phyloP scores from a whole-genome alignment of 2,113 vertebrate genomes.

The Oryzias woworae region DNA sequence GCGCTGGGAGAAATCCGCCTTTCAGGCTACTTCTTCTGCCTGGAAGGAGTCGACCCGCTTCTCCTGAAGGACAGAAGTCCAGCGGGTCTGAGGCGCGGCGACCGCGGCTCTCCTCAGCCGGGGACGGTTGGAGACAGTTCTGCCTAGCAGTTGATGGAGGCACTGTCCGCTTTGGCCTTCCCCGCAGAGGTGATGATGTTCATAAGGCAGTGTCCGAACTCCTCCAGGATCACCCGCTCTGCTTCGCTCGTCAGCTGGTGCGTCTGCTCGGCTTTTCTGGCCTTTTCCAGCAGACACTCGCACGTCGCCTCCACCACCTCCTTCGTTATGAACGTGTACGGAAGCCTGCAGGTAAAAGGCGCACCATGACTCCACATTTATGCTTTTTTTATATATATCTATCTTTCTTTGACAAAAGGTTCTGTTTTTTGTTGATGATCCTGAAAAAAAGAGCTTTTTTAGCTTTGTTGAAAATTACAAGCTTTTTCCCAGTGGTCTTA shows the following conservation, averaged over 20 bases:
- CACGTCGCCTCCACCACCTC: slow-evolving; percentile 96
- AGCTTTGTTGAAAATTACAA: no score
- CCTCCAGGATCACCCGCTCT: slow-evolving; percentile 93
- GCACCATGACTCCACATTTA: neutral
- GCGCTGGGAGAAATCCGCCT: neutral
- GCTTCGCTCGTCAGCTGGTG: slow-evolving; percentile 86
- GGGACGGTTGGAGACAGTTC: slow-evolving; percentile 3
- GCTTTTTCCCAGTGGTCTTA: no score
- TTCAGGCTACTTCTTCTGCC: no score
- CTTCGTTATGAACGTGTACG: slow-evolving; percentile 95
- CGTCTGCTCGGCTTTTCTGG: slow-evolving; percentile 87
- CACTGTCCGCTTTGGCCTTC: slow-evolving; percentile 92
- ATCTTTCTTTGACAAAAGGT: no score
- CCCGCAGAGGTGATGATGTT: slow-evolving; percentile 95
- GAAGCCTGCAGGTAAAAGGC: slow-evolving; percentile 78
- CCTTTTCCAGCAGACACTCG: slow-evolving; percentile 93
- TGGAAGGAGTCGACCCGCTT: no score
- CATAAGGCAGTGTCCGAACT: slow-evolving; percentile 97
- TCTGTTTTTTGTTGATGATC: no score
- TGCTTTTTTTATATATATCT: no score
- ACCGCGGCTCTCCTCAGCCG: no score
- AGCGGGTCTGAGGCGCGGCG: no score
- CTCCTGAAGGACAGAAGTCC: no score
- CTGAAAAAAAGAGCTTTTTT: no score
- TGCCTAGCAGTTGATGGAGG: slow-evolving; percentile 90